Evolutionary conservation across 2,113 vertebrate species (phyloP), one percentile per base, ranked within the genome.

Genomic region (Gymnocephalus cernua): DNA sequence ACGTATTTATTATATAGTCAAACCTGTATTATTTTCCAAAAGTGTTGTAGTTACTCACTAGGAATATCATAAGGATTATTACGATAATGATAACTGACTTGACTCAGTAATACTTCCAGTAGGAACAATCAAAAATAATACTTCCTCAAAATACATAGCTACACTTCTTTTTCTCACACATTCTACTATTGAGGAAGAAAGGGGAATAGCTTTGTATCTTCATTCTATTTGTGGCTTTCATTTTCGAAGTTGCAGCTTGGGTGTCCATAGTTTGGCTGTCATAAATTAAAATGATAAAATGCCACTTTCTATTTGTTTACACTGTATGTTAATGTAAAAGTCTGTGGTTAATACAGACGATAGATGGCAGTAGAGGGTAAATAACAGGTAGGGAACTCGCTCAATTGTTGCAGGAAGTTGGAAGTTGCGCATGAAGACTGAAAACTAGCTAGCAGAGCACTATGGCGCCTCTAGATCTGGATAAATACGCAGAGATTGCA

Each of bases 401-500:
- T 23, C 50, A 10, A 1, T 56, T 56, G 70, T 79, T 74, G 21
- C 80, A 68, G 91, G 90, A 93, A 92, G 88, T 89, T 56, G 83
- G 90, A 93, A 92, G 89, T 88, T 56, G 83, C 74, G 75, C 54
- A 74, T 1, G 54, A 75, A 45, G 6, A 29, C 18, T n/a, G n/a
- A n/a, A n/a, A n/a, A n/a, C n/a, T 57, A 2, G 47, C 38, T 51
- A 3, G 70, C 38, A 11, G 38, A 41, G 9, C 64, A 86, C 80
- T 94, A 99, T 99, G 97, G 97, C 97, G 96, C 97, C 97, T 81
- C 93, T 99, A 77, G 97, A 99, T 83, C 77, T 99, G 92, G 97
- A 99, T 89, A 98, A 98, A 94, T 99, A 99, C 90, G 97, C 98
- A 83, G 98, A 99, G 93, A 98, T 99, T 73, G 98, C 97, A 64